Evolutionary conservation across 2,888 invertebrate genomes (phyloP).

Genomic region (Pyrocoelia pectoralis): DNA sequence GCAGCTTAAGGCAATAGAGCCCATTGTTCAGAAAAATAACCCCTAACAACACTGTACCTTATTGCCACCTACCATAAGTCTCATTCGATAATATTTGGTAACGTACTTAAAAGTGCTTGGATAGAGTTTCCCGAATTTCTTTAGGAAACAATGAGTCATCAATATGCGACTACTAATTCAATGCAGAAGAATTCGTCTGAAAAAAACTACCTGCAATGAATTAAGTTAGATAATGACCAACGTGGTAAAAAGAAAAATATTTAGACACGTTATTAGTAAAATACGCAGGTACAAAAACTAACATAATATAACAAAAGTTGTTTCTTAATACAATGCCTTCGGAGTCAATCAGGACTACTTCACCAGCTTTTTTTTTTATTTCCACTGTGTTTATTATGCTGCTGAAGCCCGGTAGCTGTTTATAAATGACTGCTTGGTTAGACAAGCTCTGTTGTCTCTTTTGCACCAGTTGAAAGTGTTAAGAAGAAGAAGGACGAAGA

Average conservation of each 20-base stretch:
- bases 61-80: background rate
- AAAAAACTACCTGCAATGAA: no score
- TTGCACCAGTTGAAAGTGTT: background rate
- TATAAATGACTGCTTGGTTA: constrained; percentile 29
- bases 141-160: constrained; percentile 1
- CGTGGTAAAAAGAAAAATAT: background rate
- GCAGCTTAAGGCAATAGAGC: constrained; percentile 37
- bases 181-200: no score
- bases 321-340: constrained; percentile 32
- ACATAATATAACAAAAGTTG: constrained; percentile 27
- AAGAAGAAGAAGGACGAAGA: constrained; percentile 17
- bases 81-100: no score
- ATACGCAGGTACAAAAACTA: constrained; percentile 22
- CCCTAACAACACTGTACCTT: background rate
- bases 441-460: constrained; percentile 27
- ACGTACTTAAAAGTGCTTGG: no score
- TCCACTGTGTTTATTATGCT: constrained; percentile 29
- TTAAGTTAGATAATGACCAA: no score
- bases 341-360: constrained; percentile 32
- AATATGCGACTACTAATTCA: background rate
- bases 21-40: constrained; percentile 11
- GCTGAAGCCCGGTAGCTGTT: constrained; percentile 35
- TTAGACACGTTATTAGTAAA: constrained; percentile 31
- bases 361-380: constrained; percentile 27
- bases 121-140: background rate